Conservation (phyloP, 2,113 vertebrate species). For the Ictidomys tridecemlineatus region DNA sequence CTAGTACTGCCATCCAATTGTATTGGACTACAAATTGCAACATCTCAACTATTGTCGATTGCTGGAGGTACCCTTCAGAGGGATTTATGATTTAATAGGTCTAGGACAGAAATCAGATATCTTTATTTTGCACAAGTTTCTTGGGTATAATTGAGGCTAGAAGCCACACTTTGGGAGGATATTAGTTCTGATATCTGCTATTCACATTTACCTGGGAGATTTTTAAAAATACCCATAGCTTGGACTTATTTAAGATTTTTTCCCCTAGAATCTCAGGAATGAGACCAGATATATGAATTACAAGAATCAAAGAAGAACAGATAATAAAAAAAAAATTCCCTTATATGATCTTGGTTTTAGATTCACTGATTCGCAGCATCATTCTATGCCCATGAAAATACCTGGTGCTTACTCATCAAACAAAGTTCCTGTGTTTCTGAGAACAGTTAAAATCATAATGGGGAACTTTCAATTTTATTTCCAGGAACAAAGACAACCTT, state of each 20-base stretch:
- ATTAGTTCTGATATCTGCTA: neutral
- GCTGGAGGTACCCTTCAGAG: neutral
- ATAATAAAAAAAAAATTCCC: neutral
- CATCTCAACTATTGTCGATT: neutral
- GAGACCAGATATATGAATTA: neutral
- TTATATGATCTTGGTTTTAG: neutral
- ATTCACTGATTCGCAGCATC: neutral
- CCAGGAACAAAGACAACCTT: neutral
- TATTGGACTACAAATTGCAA: neutral
- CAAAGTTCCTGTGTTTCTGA: neutral
- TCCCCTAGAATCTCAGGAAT: neutral
- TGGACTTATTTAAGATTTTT: neutral
- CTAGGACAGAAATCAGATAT: neutral
- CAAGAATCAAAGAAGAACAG: neutral
- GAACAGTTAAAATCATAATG: neutral
- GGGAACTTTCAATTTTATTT: neutral
- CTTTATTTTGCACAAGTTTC: neutral
- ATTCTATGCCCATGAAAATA: neutral
- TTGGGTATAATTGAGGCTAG: neutral
- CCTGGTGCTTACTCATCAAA: neutral
- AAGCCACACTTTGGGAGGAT: neutral
- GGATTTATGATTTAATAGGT: neutral
- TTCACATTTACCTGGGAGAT: neutral
- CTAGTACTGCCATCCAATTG: neutral
- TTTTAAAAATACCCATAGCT: neutral